phyloP scores from a whole-genome alignment of 2,888 invertebrate genomes.

The Sphaeridia pumilis region DNA sequence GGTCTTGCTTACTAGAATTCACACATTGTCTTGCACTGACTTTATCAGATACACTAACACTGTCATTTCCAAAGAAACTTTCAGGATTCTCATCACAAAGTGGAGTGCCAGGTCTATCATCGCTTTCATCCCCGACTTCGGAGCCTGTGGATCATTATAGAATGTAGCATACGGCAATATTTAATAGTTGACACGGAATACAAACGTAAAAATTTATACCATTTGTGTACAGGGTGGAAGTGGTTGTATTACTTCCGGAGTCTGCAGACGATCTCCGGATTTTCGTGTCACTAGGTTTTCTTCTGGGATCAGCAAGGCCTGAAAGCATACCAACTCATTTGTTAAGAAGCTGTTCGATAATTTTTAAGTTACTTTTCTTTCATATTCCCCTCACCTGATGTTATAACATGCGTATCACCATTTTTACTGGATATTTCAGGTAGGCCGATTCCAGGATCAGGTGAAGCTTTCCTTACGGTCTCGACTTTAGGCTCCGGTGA shows the following conservation, averaged over 20 bases:
- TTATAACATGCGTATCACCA: constrained; percentile 17
- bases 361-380: not conserved
- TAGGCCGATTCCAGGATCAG: constrained; percentile 32
- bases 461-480: constrained; percentile 35
- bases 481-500: constrained; percentile 36
- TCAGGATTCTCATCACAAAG: constrained; percentile 71
- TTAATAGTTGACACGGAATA: too few species aligned
- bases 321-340: not conserved
- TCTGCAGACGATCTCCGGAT: constrained; percentile 34
- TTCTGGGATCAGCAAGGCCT: constrained; percentile 26
- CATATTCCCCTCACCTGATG: constrained; percentile 16
- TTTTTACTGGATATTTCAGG: constrained; percentile 14
- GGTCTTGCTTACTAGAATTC: constrained; percentile 38
- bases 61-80: constrained; percentile 38
- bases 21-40: not conserved
- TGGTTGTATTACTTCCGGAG: constrained; percentile 24
- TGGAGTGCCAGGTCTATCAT: constrained; percentile 71
- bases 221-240: constrained; percentile 4
- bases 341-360: not conserved
- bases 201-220: too few species aligned
- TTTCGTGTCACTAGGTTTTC: constrained; percentile 27
- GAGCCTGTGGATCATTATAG: constrained; percentile 15
- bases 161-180: too few species aligned
- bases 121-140: constrained; percentile 49
- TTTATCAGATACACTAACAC: constrained; percentile 12